A percentile compares a stretch with the other conserved stretches of the same genome.
phyloP scores from a whole-genome alignment of 2,113 vertebrate genomes.

The Shinisaurus crocodilurus region DNA sequence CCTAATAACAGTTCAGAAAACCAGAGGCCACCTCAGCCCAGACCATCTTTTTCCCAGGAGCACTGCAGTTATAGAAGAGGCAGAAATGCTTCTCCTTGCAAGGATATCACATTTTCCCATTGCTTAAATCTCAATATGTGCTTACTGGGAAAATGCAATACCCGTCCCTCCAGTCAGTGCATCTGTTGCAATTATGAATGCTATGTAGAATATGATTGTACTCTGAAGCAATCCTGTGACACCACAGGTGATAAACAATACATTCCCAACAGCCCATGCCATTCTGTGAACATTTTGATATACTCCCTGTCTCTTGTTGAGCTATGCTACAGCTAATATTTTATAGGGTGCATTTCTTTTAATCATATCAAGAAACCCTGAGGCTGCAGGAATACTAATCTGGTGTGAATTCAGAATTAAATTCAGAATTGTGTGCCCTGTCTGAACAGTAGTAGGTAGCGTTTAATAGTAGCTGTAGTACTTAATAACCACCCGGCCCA shows the following conservation, averaged over 20 bases:
- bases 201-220: background rate
- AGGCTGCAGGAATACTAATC: background rate
- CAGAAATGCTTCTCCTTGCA: background rate
- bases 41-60: background rate
- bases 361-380: background rate
- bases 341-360: background rate
- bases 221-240: background rate
- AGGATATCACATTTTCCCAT: background rate
- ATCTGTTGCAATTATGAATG: background rate
- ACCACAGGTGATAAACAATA: background rate
- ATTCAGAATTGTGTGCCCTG: background rate
- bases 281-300: background rate
- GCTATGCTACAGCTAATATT: background rate
- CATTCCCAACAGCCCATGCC: background rate
- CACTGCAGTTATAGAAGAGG: background rate
- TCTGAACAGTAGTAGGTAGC: slow-evolving; percentile 14
- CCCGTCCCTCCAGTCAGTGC: too few species aligned
- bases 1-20: background rate
- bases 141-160: background rate
- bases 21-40: background rate
- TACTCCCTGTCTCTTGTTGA: background rate
- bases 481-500: slow-evolving; percentile 21
- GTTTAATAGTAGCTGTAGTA: slow-evolving; percentile 7
- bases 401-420: background rate
- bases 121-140: background rate